Base-by-base conservation (phyloP, 2,113 vertebrate species). In the Oxyura jamaicensis region DNA sequence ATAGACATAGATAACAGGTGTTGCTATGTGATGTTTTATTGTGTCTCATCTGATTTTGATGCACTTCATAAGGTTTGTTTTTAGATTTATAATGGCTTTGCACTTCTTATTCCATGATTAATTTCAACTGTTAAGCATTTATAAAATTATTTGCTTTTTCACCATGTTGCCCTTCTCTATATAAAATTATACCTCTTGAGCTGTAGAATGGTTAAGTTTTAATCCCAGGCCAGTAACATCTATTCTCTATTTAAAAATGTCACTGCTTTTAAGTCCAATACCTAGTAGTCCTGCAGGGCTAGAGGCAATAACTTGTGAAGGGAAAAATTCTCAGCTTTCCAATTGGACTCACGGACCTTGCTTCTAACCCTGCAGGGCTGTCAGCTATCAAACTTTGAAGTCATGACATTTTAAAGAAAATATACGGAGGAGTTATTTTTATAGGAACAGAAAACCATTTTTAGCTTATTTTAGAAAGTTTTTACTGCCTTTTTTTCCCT, bases 331-430 rank as follows among this genome's bases (percentile, higher is more conserved):
- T 91, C 80, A 53, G 3, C 80, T 92, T 93, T 96, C 77, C 83
- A 91, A 79, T 66, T 93, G 90, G 91, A 85, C 66, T 84, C 50
- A 68, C 17, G 91, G 76, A 82, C 67, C 59, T 95, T 88, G 80
- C 29, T 90, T 91, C 52, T 86, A 88, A 90, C 76, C 83, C 83
- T 85, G 71, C 35, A 83, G 77, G 60, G 39, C 41, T 94, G 80
- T 75, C 90, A 96, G 90, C 80, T 82, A 95, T 90, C 79, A 88
- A 55, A 93, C 86, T 82, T 55, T 91, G 86, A 95, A 95, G 95
- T 83, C 52, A 92, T 95, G 90, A 93, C 83, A 94, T 96, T 97
- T 95, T 58, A 91, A 95, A 91, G 76, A 79, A 96, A 88, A 91
- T 50, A 11, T 90, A 77, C 1, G 2, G 13, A 87, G 42, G 46